Base-by-base conservation (phyloP, 2,888 invertebrate species). In the Protophormia terraenovae region DNA sequence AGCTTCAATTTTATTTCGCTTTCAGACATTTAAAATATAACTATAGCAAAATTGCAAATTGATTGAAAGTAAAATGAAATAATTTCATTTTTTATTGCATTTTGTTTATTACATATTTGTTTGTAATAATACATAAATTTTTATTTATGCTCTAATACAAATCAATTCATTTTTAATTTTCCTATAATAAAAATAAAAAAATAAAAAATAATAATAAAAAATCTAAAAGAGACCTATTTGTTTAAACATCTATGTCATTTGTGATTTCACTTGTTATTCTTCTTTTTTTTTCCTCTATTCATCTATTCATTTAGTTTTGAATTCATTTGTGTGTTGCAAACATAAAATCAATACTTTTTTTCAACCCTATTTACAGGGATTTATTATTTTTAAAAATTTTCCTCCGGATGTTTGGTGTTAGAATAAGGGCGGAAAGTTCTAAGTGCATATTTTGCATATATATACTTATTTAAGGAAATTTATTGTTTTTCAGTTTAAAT, bases 271-370 rank as follows among this genome's bases (percentile, higher is more conserved):
- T 58, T 67, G 27, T 35, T 35, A 38, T 60, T 75, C 16, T 27
- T 5, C 32, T 72, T n/a, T n/a, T n/a, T 60, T 75, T 32, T 32
- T n/a, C 32, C 22, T 67, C 66, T 47, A 58, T 50, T 76, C 32
- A 47, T 62, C 10, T 16, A 22, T 41, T 45, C 16, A 50, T 53
- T 60, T 16, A 4, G 7, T 16, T 38, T 38, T 60, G 19, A 50
- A 50, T 24, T 50, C 29, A 8, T 35, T 47, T 32, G 12, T 50
- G 32, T 53, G 81, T 32, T 82, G 50, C 79, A 64, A 75, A 69
- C n/a, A 67, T 22, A 72, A 84, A 84, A 84, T 84, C 84, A 76
- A 84, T 84, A 84, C n/a, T n/a, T n/a, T n/a, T 69, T 71, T 76
- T n/a, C 79, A 79, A 75, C 76, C 84, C 75, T 71, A 24, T 58